Conservation (phyloP, 1,140 invertebrate species). For the Mactra quadrangularis region DNA sequence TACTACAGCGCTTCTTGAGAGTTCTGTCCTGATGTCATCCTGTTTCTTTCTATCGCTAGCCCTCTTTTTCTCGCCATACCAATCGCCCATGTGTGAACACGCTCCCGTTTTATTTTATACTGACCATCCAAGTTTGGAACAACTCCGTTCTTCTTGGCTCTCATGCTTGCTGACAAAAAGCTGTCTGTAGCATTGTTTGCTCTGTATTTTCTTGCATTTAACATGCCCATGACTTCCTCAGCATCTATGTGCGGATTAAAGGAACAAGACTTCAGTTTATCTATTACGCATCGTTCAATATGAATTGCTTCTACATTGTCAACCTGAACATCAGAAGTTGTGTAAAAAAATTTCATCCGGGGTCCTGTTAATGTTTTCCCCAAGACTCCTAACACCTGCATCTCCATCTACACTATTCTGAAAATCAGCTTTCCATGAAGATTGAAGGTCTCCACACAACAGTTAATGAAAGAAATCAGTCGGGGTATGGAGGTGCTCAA, state of each 20-base stretch:
- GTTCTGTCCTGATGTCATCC: not conserved
- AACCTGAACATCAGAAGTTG: not conserved
- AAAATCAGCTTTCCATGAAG: not conserved
- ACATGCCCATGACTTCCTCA: not conserved
- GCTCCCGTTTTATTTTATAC: not conserved
- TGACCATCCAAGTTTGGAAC: not conserved
- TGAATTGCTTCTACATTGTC: too few species aligned
- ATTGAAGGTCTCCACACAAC: not conserved
- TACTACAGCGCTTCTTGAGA: too few species aligned
- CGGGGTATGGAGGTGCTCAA: not conserved
- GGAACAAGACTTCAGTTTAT: not conserved
- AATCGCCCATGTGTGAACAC: not conserved
- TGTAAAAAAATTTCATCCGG: not conserved
- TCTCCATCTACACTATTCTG: not conserved
- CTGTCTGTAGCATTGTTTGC: not conserved
- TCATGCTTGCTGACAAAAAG: not conserved
- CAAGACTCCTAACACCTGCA: not conserved
- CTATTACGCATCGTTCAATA: too few species aligned
- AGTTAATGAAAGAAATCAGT: not conserved
- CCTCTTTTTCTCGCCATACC: not conserved
- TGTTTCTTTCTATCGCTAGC: not conserved
- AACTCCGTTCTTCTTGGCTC: not conserved
- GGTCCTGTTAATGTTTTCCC: slow-evolving; percentile 1
- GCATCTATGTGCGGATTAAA: not conserved
- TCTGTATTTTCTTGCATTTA: not conserved